A percentile compares a stretch with the other conserved stretches of the same genome.
These are phyloP conservation scores for Drosophila vallismaia DNA, from an alignment of 2,888 invertebrate genomes.

Conservation along the genomic window DNA sequence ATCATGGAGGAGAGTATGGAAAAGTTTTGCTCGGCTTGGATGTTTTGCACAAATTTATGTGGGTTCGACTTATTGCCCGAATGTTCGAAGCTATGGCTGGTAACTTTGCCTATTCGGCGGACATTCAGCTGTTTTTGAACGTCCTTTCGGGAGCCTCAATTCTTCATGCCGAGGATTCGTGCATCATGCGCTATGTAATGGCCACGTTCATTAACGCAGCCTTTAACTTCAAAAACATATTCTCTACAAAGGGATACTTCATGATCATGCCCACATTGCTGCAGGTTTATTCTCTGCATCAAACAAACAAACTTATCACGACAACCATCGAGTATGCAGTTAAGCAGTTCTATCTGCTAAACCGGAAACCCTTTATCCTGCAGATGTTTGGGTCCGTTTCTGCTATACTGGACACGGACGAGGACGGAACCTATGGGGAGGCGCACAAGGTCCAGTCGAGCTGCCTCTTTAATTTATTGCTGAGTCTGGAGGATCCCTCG, in stretches of 20 bases:
- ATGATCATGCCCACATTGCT: conserved; percentile 98
- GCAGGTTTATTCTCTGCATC: conserved; percentile 98
- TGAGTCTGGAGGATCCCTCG: conserved; percentile 96
- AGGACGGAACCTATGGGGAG: conserved; percentile 93
- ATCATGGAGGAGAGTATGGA: conserved; percentile 94
- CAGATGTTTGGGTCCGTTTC: conserved; percentile 99
- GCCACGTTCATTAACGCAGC: conserved; percentile 99
- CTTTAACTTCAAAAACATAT: conserved; percentile 99
- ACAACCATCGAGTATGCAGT: conserved; percentile 99
- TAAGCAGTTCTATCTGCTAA: conserved; percentile 98
- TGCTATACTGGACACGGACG: conserved; percentile 96
- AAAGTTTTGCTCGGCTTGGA: conserved; percentile 96
- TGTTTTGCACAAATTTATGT: conserved; percentile 99
- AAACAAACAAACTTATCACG: conserved; percentile 97
- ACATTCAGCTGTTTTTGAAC: conserved; percentile 98
- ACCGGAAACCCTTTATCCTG: conserved; percentile 98
- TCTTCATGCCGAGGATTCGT: conserved; percentile 97
- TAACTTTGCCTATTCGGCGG: conserved; percentile 97
- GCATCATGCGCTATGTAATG: conserved; percentile 97
- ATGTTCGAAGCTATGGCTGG: conserved; percentile 99
- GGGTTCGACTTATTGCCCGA: conserved; percentile 97
- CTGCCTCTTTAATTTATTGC: conserved; percentile 94
- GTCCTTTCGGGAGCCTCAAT: conserved; percentile 98
- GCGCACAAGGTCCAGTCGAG: conserved; percentile 96
- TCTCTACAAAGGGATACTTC: conserved; percentile 98